phyloP scores from a whole-genome alignment of 1,140 invertebrate species.

The Cyphomyrmex costatus region DNA sequence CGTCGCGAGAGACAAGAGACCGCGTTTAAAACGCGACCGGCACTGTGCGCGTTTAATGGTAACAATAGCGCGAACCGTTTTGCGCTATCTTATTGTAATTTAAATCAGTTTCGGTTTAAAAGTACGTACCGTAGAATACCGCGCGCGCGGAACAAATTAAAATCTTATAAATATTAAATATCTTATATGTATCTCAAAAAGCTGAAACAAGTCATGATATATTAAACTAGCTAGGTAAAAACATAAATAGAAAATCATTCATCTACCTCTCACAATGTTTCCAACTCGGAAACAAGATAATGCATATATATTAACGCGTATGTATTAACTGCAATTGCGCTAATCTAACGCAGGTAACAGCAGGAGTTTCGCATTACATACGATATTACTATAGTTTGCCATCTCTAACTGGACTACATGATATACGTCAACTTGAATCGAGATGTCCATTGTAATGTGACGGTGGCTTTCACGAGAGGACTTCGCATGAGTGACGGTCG shows the following conservation, averaged over 20 bases:
- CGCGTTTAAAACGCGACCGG: constrained; percentile 30
- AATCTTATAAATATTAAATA: constrained; percentile 1
- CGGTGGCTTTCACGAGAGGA: background rate
- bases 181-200: background rate
- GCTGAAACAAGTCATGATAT: background rate
- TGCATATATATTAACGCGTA: background rate
- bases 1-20: constrained; percentile 31
- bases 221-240: background rate
- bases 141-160: constrained; percentile 12
- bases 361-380: constrained; percentile 8
- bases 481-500: constrained; percentile 30
- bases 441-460: constrained; percentile 9
- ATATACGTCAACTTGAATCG: constrained; percentile 44
- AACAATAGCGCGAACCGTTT: constrained; percentile 14
- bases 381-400: constrained; percentile 11
- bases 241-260: background rate
- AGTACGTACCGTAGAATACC: background rate
- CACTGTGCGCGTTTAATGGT: constrained; percentile 39
- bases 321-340: background rate
- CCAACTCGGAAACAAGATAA: background rate
- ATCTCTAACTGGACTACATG: constrained; percentile 3
- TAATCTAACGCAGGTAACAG: constrained; percentile 20
- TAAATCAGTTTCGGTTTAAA: background rate
- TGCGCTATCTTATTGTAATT: constrained; percentile 1
- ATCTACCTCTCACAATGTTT: background rate